Percentiles rank a stretch among this genome's conserved stretches.
Conservation (phyloP, 2,113 vertebrate species). For the Cacatua alba region DNA sequence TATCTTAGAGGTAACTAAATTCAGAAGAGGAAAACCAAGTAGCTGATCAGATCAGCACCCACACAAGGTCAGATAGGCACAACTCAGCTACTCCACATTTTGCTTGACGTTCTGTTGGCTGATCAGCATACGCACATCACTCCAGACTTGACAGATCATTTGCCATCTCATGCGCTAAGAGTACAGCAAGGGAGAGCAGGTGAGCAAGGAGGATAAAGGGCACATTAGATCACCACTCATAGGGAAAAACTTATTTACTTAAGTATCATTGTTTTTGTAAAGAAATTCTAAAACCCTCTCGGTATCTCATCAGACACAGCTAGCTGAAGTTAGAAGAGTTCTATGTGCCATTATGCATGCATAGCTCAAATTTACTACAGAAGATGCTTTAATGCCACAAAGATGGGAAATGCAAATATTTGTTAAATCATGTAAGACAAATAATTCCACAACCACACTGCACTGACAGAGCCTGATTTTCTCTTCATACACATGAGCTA, state of each 20-base stretch:
- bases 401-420: neutral
- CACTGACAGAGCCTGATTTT: neutral
- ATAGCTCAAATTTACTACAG: neutral
- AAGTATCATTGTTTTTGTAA: neutral
- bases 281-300: neutral
- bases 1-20: neutral
- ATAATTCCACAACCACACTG: neutral
- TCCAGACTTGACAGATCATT: neutral
- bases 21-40: neutral
- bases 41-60: neutral
- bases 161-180: neutral
- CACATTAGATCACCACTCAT: neutral
- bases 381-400: neutral
- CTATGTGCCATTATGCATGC: accelerated
- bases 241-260: neutral
- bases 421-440: neutral
- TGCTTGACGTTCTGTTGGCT: neutral
- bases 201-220: neutral
- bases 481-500: neutral
- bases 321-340: neutral
- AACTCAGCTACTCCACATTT: neutral
- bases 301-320: neutral
- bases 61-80: neutral
- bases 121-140: neutral
- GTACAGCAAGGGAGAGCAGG: neutral